Conservation (phyloP, 2,797 vertebrate genomes). For the Amphiprion clarkii region DNA sequence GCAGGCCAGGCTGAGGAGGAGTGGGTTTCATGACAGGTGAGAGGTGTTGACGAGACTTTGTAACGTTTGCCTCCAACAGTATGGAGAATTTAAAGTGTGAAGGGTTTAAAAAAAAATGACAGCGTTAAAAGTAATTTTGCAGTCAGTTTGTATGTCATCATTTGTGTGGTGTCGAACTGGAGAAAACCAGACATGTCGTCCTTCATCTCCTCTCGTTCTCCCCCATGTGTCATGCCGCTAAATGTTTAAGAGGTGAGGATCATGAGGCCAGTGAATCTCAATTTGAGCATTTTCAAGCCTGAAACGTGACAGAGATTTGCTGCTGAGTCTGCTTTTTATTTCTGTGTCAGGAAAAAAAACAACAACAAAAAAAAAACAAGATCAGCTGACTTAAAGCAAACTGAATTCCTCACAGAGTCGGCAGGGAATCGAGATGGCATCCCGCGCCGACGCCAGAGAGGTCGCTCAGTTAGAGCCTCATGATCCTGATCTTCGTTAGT, state of each 20-base stretch:
- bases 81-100: neutral
- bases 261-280: constrained; percentile 41
- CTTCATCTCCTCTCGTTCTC: constrained; percentile 41
- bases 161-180: constrained; percentile 28
- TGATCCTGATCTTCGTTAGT: constrained; percentile 56
- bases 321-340: constrained; percentile 15
- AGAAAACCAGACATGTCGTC: constrained; percentile 49
- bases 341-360: neutral
- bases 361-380: neutral
- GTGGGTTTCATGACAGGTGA: neutral
- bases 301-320: constrained; percentile 29
- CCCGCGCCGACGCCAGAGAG: constrained; percentile 9
- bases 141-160: neutral
- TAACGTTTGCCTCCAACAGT: neutral
- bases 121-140: neutral
- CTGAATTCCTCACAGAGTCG: constrained; percentile 17
- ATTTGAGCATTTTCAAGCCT: constrained; percentile 8
- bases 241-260: constrained; percentile 41
- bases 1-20: neutral
- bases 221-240: constrained; percentile 26
- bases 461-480: constrained; percentile 40
- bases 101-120: neutral
- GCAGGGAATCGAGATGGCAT: neutral
- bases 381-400: constrained; percentile 21
- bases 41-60: neutral